A percentile compares a stretch with the other conserved stretches of the same genome.
Conservation (phyloP, 2,888 invertebrate genomes). For the Caenorhabditis sinica region DNA sequence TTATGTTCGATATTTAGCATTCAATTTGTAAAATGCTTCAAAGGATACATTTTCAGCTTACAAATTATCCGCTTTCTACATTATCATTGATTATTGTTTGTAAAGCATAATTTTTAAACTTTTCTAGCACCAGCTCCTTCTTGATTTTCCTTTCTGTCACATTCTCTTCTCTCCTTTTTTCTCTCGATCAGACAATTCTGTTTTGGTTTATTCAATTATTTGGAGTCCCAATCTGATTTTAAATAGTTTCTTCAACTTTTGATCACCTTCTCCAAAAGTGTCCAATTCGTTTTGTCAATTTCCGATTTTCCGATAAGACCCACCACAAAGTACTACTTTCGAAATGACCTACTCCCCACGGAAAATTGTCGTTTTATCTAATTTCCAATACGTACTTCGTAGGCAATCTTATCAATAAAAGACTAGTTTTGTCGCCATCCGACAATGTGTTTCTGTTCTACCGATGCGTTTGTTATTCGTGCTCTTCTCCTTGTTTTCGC, state of each 20-base stretch:
- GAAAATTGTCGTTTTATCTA: not conserved
- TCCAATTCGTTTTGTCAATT: not conserved
- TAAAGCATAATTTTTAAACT: no score
- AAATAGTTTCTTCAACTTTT: not conserved
- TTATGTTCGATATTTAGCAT: no score
- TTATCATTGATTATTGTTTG: no score
- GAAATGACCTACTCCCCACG: not conserved
- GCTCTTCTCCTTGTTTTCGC: constrained; percentile 5
- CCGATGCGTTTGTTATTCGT: constrained; percentile 19
- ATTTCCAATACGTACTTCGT: constrained; percentile 33
- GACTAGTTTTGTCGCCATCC: not conserved
- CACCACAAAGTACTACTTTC: constrained; percentile 17
- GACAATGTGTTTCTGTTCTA: not conserved
- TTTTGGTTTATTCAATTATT: no score
- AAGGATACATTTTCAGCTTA: no score
- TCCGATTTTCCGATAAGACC: not conserved
- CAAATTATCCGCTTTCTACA: no score
- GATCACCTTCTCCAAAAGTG: not conserved
- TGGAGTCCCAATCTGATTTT: no score
- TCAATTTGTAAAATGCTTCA: no score
- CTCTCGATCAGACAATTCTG: no score
- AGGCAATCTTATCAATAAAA: constrained; percentile 29
- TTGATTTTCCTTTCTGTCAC: no score
- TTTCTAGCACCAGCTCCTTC: no score
- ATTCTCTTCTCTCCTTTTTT: no score